Conservation (phyloP, 2,113 vertebrate species). For the Psophia crepitans region DNA sequence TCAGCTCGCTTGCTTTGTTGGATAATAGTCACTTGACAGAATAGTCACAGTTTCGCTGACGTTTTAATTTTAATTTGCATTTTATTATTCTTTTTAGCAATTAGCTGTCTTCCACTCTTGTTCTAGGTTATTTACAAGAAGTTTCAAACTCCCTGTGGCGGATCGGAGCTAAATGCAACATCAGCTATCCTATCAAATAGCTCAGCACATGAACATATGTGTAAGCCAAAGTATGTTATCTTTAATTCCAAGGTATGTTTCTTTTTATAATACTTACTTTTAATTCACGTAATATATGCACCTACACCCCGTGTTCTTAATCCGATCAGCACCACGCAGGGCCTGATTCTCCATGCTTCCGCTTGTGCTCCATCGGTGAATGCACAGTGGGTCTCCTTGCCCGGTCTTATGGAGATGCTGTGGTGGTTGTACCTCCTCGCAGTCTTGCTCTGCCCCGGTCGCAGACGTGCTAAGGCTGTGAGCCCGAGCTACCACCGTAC, state of each 20-base stretch:
- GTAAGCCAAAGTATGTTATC: constrained; percentile 77
- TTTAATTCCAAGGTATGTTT: constrained; percentile 81
- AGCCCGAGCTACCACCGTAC: neutral
- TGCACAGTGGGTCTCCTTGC: neutral
- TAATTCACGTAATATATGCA: neutral
- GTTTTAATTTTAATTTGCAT: neutral
- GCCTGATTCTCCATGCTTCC: neutral
- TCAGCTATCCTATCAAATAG: constrained; percentile 38
- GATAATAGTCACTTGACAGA: neutral
- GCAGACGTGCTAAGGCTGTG: neutral
- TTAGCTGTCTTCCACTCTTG: neutral
- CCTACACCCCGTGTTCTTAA: neutral
- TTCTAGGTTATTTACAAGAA: constrained; percentile 82
- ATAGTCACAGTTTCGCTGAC: neutral
- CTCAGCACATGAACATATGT: constrained; percentile 57
- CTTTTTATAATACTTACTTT: constrained; percentile 50
- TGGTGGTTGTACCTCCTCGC: neutral
- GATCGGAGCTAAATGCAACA: constrained; percentile 57
- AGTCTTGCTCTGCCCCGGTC: neutral
- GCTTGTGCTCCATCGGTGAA: neutral
- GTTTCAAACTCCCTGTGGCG: constrained; percentile 71
- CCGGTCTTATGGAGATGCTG: neutral
- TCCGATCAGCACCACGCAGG: neutral
- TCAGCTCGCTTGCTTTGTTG: neutral
- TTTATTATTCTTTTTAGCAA: neutral